Conservation (phyloP, 2,888 invertebrate genomes). For the Dicyrtoma fusca region DNA sequence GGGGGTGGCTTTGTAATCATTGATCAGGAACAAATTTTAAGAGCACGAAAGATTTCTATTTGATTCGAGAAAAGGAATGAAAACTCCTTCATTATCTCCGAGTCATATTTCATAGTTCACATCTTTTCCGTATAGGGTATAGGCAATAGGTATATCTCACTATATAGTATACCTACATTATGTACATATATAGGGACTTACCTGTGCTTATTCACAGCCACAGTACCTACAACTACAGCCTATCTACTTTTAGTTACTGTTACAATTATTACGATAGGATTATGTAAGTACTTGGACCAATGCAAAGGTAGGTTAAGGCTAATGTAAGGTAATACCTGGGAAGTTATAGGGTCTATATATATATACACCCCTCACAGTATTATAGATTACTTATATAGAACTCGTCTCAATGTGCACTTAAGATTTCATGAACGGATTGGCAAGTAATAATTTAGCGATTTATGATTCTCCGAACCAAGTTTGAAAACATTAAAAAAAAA, state of each 20-base stretch:
- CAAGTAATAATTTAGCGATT: conserved; percentile 33
- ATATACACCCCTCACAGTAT: too few relatives aligned
- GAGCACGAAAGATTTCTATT: conserved; percentile 33
- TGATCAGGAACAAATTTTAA: conserved; percentile 36
- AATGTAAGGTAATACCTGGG: too few relatives aligned
- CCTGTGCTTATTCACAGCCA: too few relatives aligned
- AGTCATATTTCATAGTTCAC: conserved; percentile 28
- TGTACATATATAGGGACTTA: too few relatives aligned
- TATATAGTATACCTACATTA: too few relatives aligned
- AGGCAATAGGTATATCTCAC: too few relatives aligned
- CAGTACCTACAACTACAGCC: too few relatives aligned
- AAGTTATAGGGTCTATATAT: too few relatives aligned
- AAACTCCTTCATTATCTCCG: conserved; percentile 27
- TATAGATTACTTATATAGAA: conserved; percentile 1
- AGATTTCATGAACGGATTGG: conserved; percentile 30
- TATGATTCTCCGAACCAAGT: conserved; percentile 26
- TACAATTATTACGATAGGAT: too few relatives aligned
- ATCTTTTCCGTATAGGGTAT: not conserved
- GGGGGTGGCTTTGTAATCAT: conserved; percentile 20
- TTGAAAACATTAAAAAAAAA: conserved; percentile 15
- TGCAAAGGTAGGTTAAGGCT: too few relatives aligned
- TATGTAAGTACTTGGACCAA: too few relatives aligned
- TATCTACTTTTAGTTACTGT: too few relatives aligned
- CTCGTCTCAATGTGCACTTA: conserved; percentile 15
- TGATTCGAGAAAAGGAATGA: conserved; percentile 21